phyloP scores from a whole-genome alignment of 2,113 vertebrate species.

The Elephas maximus region DNA sequence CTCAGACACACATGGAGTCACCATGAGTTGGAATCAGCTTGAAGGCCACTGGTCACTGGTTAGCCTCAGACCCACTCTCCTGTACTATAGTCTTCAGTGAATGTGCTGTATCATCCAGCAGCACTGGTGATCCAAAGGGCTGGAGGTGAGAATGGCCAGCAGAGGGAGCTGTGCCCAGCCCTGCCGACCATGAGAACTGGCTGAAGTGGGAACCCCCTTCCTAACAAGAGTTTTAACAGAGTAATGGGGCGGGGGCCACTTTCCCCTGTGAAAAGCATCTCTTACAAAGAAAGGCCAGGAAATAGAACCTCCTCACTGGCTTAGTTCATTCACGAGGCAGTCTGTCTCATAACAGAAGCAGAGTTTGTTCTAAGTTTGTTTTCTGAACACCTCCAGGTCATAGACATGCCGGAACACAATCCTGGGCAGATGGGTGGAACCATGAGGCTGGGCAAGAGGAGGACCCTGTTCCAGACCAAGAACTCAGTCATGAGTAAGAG shows the following conservation, averaged over 20 bases:
- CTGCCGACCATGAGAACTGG: not conserved
- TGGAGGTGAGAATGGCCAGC: not conserved
- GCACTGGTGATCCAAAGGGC: not conserved
- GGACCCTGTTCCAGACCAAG: conserved; percentile 95
- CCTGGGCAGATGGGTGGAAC: conserved; percentile 98
- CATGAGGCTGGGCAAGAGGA: conserved; percentile 97
- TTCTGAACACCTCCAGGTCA: conserved; percentile 90
- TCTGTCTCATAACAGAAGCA: not conserved
- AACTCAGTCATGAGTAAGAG: conserved; percentile 94
- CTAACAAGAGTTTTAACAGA: not conserved
- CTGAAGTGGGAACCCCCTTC: not conserved
- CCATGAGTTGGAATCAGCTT: not conserved
- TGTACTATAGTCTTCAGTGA: not conserved
- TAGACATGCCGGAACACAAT: conserved; percentile 99
- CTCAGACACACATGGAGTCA: not conserved
- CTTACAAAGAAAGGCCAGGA: not conserved
- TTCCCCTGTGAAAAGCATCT: not conserved
- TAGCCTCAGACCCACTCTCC: not conserved
- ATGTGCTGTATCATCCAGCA: not conserved
- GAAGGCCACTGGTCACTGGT: not conserved
- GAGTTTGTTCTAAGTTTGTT: not conserved
- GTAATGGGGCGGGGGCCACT: not conserved
- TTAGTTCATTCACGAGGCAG: accelerated
- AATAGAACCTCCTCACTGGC: not conserved
- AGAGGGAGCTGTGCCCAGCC: not conserved